phyloP scores from a whole-genome alignment of 2,113 vertebrate genomes.

The Todiramphus chloris region DNA sequence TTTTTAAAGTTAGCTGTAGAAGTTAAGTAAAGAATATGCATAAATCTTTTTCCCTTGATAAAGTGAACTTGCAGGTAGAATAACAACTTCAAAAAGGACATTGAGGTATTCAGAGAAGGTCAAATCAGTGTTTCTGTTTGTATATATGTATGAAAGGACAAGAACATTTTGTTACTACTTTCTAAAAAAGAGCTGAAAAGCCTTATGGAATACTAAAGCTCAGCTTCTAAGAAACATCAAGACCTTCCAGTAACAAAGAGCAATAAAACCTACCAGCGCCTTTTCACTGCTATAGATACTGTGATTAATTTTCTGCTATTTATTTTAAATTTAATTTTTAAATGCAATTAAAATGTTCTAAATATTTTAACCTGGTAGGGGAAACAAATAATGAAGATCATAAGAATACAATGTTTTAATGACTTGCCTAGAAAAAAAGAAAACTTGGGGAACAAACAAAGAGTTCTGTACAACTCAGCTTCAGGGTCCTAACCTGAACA shows the following conservation, averaged over 20 bases:
- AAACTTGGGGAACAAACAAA: not conserved
- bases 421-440: not conserved
- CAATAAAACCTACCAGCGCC: not conserved
- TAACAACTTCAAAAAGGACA: not conserved
- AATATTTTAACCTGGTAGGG: not conserved
- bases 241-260: not conserved
- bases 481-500: not conserved
- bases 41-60: not conserved
- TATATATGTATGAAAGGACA: not conserved
- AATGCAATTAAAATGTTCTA: not conserved
- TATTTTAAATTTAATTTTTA: not conserved
- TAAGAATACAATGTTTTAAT: not conserved
- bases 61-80: not conserved
- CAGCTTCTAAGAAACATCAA: not conserved
- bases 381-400: not conserved
- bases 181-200: not conserved
- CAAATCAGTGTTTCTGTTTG: not conserved
- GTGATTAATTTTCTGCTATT: not conserved
- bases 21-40: not conserved
- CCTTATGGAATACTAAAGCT: not conserved
- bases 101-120: not conserved
- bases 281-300: not conserved
- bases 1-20: not conserved
- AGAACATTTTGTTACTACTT: constrained; percentile 3
- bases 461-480: not conserved